These are phyloP conservation scores for Notodonta dromedarius DNA, from an alignment of 2,888 invertebrate genomes.

Conservation along the genomic window DNA sequence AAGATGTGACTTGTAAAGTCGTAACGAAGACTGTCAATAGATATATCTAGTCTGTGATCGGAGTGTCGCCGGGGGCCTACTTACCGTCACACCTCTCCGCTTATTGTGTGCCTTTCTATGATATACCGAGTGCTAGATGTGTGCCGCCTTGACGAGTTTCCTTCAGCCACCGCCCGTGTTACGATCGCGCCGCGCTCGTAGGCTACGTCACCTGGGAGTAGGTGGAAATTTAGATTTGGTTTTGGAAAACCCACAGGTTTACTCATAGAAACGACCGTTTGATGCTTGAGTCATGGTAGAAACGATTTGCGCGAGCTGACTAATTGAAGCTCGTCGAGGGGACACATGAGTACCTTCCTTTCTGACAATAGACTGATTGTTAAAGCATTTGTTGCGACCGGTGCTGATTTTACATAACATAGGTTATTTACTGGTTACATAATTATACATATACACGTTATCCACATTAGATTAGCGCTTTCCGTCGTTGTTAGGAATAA, in stretches of 20 bases:
- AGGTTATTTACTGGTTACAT: conserved; percentile 84
- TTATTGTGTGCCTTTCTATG: conserved; percentile 82
- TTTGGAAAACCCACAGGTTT: conserved; percentile 31
- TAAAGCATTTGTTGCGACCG: conserved; percentile 82
- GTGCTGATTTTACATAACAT: conserved; percentile 82
- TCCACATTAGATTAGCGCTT: conserved; percentile 61
- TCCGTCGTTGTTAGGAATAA: conserved; percentile 57
- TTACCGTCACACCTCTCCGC: conserved; percentile 80
- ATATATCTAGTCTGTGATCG: conserved; percentile 83
- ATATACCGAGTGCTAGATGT: conserved; percentile 71
- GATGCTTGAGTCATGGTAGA: conserved; percentile 42
- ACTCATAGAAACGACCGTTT: conserved; percentile 25
- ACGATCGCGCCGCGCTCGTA: neutral
- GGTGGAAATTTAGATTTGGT: conserved; percentile 23
- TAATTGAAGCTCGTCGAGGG: conserved; percentile 65
- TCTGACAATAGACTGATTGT: conserved; percentile 84
- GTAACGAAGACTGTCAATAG: conserved; percentile 79
- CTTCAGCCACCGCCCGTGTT: conserved; percentile 17
- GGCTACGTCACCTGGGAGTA: conserved; percentile 16
- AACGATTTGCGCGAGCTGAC: conserved; percentile 47
- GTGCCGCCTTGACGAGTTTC: conserved; percentile 58
- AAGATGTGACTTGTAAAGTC: conserved; percentile 69
- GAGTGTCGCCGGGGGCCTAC: conserved; percentile 82
- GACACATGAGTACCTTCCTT: conserved; percentile 75
- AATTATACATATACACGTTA: conserved; percentile 76